These are phyloP conservation scores for Microchrysa polita DNA, from an alignment of 2,888 invertebrate species.

Conservation along the genomic window DNA sequence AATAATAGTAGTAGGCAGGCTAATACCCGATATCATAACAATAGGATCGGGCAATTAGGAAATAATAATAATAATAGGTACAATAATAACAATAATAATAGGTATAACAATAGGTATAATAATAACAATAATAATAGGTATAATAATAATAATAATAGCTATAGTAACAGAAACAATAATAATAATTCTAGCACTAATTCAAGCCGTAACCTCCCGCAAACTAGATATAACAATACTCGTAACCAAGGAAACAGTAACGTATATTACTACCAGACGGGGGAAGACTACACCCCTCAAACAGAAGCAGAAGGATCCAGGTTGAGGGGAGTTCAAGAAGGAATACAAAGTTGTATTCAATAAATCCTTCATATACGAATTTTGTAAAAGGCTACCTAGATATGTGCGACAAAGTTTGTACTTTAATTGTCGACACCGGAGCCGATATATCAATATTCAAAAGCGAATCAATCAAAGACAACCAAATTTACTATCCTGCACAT, in stretches of 20 bases:
- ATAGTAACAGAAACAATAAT: not conserved
- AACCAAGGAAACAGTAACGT: not conserved
- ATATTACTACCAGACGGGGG: slow-evolving; percentile 24
- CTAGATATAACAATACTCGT: not conserved
- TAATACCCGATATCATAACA: too few species aligned
- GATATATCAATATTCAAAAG: slow-evolving; percentile 36
- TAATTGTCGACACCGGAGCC: slow-evolving; percentile 31
- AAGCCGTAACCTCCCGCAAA: not conserved
- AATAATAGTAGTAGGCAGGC: too few species aligned
- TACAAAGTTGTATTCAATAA: not conserved
- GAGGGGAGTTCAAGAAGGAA: not conserved
- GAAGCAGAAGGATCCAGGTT: not conserved
- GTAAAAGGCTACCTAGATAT: slow-evolving; percentile 22
- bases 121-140: not conserved
- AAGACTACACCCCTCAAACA: slow-evolving; percentile 14
- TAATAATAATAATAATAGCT: not conserved
- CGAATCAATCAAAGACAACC: slow-evolving; percentile 8
- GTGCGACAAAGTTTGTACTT: not conserved
- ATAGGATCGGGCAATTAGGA: too few species aligned
- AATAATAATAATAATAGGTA: too few species aligned
- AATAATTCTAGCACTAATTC: not conserved
- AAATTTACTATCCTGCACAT: slow-evolving; percentile 5
- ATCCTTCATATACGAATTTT: slow-evolving; percentile 18
- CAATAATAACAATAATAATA: too few species aligned
- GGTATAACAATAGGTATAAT: too few species aligned